Percentiles rank a stretch among this genome's conserved stretches.
phyloP scores from a whole-genome alignment of 2,113 vertebrate species.

The Pangasianodon gigas region DNA sequence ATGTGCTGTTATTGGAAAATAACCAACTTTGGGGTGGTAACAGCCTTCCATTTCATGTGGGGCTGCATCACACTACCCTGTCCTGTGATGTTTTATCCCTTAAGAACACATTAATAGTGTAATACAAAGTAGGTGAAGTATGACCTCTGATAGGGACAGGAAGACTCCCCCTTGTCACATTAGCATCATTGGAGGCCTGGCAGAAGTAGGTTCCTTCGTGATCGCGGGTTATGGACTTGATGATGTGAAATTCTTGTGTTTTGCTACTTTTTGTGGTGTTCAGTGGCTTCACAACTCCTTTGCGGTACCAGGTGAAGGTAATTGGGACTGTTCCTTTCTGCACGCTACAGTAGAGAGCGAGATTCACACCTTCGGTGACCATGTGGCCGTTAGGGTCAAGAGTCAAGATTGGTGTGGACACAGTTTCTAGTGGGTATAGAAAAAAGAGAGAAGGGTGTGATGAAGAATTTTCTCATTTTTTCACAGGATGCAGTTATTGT shows the following conservation, averaged over 20 bases:
- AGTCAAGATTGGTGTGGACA: conserved; percentile 59
- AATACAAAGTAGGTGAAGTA: not conserved
- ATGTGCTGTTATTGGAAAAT: not conserved
- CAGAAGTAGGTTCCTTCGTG: conserved; percentile 68
- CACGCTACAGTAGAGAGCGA: conserved; percentile 63
- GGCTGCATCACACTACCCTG: not conserved
- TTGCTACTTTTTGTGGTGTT: not conserved
- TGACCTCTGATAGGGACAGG: conserved; percentile 58
- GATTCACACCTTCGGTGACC: conserved; percentile 61
- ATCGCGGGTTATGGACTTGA: conserved; percentile 48
- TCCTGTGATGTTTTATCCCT: not conserved
- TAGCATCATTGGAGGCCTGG: conserved; percentile 59
- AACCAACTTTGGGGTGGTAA: not conserved
- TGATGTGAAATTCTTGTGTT: conserved; percentile 6
- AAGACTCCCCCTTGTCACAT: conserved; percentile 37
- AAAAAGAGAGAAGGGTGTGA: conserved; percentile 6
- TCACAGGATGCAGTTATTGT: not conserved
- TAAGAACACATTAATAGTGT: not conserved
- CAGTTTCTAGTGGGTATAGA: conserved; percentile 60
- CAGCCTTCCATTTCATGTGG: not conserved
- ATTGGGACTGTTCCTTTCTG: conserved; percentile 64
- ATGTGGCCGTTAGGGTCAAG: not conserved
- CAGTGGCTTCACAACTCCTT: accelerated
- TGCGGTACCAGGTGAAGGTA: conserved; percentile 66
- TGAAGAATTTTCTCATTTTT: not conserved